A percentile compares a stretch with the other conserved stretches of the same genome.
Conservation (phyloP, 2,113 vertebrate species). For the Cyprinodon tularosa region DNA sequence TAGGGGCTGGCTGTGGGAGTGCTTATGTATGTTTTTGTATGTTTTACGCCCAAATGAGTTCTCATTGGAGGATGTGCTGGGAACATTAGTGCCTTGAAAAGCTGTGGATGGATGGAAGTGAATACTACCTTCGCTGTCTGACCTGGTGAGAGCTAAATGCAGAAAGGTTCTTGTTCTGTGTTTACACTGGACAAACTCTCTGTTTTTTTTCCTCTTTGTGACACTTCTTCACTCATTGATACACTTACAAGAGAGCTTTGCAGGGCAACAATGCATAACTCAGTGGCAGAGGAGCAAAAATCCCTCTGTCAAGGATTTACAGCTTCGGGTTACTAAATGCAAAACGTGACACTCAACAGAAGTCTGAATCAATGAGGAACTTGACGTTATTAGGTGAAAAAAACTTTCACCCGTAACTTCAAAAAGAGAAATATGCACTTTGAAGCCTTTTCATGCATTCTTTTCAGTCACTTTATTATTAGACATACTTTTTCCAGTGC, state of each 20-base stretch:
- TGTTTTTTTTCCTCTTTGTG: slow-evolving; percentile 55
- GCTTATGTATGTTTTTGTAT: slow-evolving; percentile 16
- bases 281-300: slow-evolving; percentile 55
- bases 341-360: slow-evolving; percentile 36
- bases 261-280: slow-evolving; percentile 65
- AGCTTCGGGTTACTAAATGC: slow-evolving; percentile 55
- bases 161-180: slow-evolving; percentile 32
- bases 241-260: slow-evolving; percentile 58
- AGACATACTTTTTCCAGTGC: neutral
- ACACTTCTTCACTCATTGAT: slow-evolving; percentile 54
- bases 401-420: neutral
- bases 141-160: slow-evolving; percentile 53
- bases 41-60: slow-evolving; percentile 29
- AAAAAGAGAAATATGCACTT: slow-evolving; percentile 11
- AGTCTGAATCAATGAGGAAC: slow-evolving; percentile 11
- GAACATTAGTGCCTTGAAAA: slow-evolving; percentile 52
- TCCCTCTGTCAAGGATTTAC: slow-evolving; percentile 33
- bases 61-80: slow-evolving; percentile 6
- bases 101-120: slow-evolving; percentile 65
- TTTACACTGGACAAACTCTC: slow-evolving; percentile 32
- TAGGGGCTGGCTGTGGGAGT: slow-evolving; percentile 23
- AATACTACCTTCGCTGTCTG: slow-evolving; percentile 59
- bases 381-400: slow-evolving; percentile 16
- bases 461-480: neutral
- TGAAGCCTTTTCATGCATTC: neutral